Evolutionary conservation across 2,113 vertebrate genomes (phyloP).

Genomic region (Nerophis ophidion): DNA sequence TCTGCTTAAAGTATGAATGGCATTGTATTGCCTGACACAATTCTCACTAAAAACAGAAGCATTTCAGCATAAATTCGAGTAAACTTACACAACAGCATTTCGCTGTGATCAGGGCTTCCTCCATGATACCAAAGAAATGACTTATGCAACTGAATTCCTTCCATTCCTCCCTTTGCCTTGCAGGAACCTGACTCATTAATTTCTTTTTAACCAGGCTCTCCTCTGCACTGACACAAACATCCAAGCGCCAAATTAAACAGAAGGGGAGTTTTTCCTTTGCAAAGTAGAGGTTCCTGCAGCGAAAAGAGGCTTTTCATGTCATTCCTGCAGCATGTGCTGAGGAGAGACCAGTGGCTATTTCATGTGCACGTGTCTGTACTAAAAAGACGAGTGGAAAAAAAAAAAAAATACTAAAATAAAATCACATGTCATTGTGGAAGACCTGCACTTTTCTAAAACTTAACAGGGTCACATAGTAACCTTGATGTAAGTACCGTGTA

Average conservation of each 20-base stretch:
- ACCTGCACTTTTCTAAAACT: constrained; percentile 18
- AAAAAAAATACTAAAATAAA: too few species aligned
- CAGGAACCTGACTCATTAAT: background rate
- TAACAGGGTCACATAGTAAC: background rate
- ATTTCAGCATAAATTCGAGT: background rate
- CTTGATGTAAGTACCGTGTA: too few species aligned
- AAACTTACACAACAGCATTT: background rate
- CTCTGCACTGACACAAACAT: background rate
- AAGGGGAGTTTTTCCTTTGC: background rate
- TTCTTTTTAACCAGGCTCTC: background rate
- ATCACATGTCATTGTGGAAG: constrained; percentile 47
- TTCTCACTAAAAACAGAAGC: background rate
- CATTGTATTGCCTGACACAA: background rate
- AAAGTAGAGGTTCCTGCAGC: background rate
- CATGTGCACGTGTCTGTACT: background rate
- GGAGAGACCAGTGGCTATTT: constrained; percentile 10
- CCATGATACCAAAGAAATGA: background rate
- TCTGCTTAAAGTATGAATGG: background rate
- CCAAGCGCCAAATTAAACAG: background rate
- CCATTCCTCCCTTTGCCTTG: background rate
- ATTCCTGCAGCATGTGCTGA: constrained; percentile 22
- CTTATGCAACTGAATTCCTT: background rate
- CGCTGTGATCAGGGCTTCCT: constrained; percentile 2
- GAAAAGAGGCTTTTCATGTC: background rate
- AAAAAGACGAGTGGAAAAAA: background rate